Evolutionary conservation across 2,113 vertebrate species (phyloP).

Genomic region (Cavia aperea): DNA sequence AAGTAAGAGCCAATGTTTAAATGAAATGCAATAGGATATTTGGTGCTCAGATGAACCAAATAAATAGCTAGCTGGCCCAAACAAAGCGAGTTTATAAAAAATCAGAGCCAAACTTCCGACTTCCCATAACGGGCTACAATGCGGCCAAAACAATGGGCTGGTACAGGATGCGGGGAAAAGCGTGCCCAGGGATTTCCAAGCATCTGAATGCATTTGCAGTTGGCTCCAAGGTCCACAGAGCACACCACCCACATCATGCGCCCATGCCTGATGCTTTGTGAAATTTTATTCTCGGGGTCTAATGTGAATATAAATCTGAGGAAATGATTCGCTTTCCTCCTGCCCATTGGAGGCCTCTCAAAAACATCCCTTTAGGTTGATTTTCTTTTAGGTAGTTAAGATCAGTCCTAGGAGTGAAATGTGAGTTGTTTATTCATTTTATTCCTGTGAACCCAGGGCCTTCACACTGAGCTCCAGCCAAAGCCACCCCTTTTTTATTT

Average conservation of each 20-base stretch:
- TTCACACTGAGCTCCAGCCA: background rate
- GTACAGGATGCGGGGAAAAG: background rate
- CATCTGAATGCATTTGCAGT: background rate
- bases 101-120: background rate
- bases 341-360: background rate
- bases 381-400: background rate
- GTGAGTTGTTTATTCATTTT: background rate
- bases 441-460: background rate
- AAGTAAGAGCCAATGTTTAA: background rate
- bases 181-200: background rate
- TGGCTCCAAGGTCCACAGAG: background rate
- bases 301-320: rapidly evolving
- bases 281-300: background rate
- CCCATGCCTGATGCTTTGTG: rapidly evolving
- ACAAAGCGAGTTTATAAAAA: background rate
- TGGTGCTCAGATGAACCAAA: background rate
- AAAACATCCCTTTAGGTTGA: background rate
- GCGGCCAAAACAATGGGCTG: rapidly evolving
- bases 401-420: background rate
- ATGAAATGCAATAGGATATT: background rate
- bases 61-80: background rate
- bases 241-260: rapidly evolving
- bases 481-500: background rate
- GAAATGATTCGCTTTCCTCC: rapidly evolving
- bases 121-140: background rate